phyloP scores from a whole-genome alignment of 1,140 invertebrate species.

The Aphelenchoides besseyi region DNA sequence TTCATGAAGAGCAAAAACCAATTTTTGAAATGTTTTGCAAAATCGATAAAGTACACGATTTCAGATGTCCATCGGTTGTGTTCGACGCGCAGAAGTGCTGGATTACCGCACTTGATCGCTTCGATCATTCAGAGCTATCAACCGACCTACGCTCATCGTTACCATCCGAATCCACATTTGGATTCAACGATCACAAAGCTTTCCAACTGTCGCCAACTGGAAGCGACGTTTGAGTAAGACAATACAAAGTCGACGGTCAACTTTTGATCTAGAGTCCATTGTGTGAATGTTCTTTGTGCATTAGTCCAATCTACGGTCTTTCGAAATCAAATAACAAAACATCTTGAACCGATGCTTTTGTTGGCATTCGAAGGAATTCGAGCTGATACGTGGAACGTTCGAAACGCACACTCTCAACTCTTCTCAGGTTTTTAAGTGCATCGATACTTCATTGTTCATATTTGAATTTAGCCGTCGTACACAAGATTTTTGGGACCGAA shows the following conservation, averaged over 20 bases:
- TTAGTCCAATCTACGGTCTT: slow-evolving; percentile 36
- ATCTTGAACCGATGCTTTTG: slow-evolving; percentile 39
- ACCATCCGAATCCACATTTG: slow-evolving; percentile 26
- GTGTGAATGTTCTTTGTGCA: slow-evolving; percentile 46
- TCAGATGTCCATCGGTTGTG: slow-evolving; percentile 48
- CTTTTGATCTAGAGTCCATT: slow-evolving; percentile 44
- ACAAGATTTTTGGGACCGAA: slow-evolving; percentile 47
- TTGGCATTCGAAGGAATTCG: slow-evolving; percentile 36
- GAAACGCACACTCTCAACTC: slow-evolving; percentile 50
- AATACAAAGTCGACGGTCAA: slow-evolving; percentile 3
- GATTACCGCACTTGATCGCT: slow-evolving; percentile 50
- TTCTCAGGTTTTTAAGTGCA: no score
- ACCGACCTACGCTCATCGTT: slow-evolving; percentile 34
- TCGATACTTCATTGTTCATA: no score
- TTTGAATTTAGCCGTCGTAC: slow-evolving; percentile 47
- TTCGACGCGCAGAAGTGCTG: slow-evolving; percentile 50
- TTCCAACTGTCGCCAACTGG: slow-evolving; percentile 29
- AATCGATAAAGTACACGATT: no score
- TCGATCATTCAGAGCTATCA: slow-evolving; percentile 29
- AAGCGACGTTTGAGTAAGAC: slow-evolving; percentile 40
- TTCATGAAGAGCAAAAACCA: no score
- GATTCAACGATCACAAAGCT: slow-evolving; percentile 31
- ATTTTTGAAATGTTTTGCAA: no score
- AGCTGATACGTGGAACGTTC: slow-evolving; percentile 42
- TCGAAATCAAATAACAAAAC: slow-evolving; percentile 27